Evolutionary conservation across 2,797 vertebrate species (phyloP).

Genomic region (Macropodus opercularis): DNA sequence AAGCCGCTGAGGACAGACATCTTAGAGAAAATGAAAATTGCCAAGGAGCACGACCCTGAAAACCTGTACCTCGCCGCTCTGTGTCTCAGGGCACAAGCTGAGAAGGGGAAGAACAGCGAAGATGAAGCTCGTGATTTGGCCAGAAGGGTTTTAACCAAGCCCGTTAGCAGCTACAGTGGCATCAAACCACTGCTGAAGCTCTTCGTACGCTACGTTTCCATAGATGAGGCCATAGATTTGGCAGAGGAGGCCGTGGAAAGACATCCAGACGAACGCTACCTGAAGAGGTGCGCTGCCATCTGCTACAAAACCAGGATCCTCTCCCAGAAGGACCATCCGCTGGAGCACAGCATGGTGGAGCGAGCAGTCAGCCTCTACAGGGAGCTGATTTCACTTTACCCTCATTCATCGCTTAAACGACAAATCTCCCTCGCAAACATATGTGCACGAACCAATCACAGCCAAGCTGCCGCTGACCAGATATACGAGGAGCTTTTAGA

Average conservation of each 20-base stretch:
- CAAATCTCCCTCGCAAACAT: constrained; percentile 53
- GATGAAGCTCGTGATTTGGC: constrained; percentile 40
- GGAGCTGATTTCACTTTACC: constrained; percentile 64
- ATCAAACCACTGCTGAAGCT: constrained; percentile 51
- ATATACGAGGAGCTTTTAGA: constrained; percentile 45
- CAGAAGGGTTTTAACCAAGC: constrained; percentile 41
- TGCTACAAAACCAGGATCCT: constrained; percentile 62
- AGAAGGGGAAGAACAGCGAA: constrained; percentile 6
- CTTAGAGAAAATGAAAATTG: constrained; percentile 52
- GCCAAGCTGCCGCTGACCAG: constrained; percentile 34
- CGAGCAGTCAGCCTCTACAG: constrained; percentile 47
- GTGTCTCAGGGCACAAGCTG: constrained; percentile 37
- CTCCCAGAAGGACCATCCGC: constrained; percentile 1
- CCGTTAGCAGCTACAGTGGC: constrained; percentile 64
- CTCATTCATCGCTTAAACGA: constrained; percentile 30
- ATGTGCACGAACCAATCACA: neutral
- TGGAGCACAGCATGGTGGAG: constrained; percentile 29
- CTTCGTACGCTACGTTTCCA: constrained; percentile 36
- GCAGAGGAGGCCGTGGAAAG: constrained; percentile 60
- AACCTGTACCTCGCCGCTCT: constrained; percentile 61
- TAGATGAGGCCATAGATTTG: constrained; percentile 65
- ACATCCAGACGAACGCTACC: constrained; percentile 58
- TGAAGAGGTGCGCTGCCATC: constrained; percentile 55
- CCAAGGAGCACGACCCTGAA: constrained; percentile 55
- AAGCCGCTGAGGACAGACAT: constrained; percentile 10